Evolutionary conservation across 1,140 invertebrate species (phyloP).

Genomic region (Acromyrmex charruanus): DNA sequence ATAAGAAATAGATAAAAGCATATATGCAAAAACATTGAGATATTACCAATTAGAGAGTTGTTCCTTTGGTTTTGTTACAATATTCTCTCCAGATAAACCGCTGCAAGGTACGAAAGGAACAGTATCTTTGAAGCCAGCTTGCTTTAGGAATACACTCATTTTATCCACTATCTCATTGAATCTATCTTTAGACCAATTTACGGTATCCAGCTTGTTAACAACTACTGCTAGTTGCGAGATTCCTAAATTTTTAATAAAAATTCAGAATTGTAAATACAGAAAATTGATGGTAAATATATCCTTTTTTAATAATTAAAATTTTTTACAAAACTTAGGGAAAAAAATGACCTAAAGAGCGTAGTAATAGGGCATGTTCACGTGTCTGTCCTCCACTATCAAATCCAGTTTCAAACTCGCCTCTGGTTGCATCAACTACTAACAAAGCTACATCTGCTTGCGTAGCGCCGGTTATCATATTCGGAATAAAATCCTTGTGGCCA

Average conservation of each 20-base stretch:
- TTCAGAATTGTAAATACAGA: background rate
- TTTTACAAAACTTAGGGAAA: constrained; percentile 66
- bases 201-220: constrained; percentile 98
- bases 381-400: constrained; percentile 99
- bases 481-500: constrained; percentile 99
- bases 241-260: constrained; percentile 75
- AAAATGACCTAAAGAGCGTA: constrained; percentile 93
- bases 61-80: constrained; percentile 90
- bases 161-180: constrained; percentile 95
- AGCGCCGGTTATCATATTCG: constrained; percentile 99
- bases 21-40: background rate
- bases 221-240: constrained; percentile 84
- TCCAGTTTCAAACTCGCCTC: constrained; percentile 99
- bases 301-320: constrained; percentile 11
- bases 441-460: constrained; percentile 99
- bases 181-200: constrained; percentile 97
- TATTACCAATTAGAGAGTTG: constrained; percentile 87
- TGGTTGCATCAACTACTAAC: constrained; percentile 97
- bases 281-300: constrained; percentile 5
- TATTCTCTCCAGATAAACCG: constrained; percentile 97
- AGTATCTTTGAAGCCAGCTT: constrained; percentile 96
- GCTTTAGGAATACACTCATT: constrained; percentile 95
- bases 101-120: constrained; percentile 98
- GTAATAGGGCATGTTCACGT: constrained; percentile 97
- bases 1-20: constrained; percentile 21